Base-by-base conservation (phyloP, 2,113 vertebrate genomes). In the Urocynchramus pylzowi region DNA sequence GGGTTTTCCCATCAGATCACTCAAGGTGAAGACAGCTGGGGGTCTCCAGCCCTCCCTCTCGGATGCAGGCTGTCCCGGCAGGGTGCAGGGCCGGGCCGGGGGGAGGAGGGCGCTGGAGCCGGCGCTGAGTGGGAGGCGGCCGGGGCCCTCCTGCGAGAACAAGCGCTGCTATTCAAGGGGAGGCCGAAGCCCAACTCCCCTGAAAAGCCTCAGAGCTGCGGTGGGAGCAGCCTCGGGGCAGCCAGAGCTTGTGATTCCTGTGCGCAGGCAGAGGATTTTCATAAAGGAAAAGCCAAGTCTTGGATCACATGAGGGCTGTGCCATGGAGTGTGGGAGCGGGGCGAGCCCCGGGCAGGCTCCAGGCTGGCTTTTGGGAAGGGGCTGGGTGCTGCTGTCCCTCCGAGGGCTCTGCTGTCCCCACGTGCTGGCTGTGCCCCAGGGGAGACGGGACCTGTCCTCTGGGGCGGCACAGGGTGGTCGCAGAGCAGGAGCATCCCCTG, bases 51-150 rank as follows among this genome's bases (percentile, higher is more conserved):
- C 23, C 22, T 24, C 3, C 2, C 6, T 10, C 30, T 7, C 9
- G 0, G 37, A 3, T 2, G 23, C 21, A 0, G 11, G 2, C 1
- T 0, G 19, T 11, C 30, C 16, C 2, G 6, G 54, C 59, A 10
- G 61, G 9, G 54, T 5, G 1, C 67, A 6, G 2, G 16, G 30
- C 52, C 2, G 68, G 31, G 78, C 56, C 8, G 70, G 20, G 11
- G 9, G 41, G 3, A 59, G 31, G 47, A 39, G 44, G 31, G 39
- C 16, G 15, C 56, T 50, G 76, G 41, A 33, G 73, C 67, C 10
- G 17, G 67, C 19, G 57, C 56, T 4, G 14, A n/a, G 13, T 1
- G 5, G 39, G 37, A 65, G 54, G 49, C 7, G 1, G 15, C 45
- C 0, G 6, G 4, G 2, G 16, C 65, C 31, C 23, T 33, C 3